Base-by-base conservation (phyloP, 1,140 invertebrate species). In the Drosophila saltans region DNA sequence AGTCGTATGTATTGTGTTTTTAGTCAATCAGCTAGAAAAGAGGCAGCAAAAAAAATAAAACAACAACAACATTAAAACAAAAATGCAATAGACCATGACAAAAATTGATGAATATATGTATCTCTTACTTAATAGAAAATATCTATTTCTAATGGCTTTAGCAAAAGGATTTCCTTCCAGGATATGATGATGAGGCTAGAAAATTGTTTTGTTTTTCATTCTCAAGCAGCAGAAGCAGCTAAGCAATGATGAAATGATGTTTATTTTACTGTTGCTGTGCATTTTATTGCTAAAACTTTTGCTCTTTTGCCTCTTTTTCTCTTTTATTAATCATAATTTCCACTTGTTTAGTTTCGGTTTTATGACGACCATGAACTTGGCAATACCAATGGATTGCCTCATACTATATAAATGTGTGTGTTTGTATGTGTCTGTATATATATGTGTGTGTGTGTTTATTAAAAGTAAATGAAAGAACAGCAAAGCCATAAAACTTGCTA, bases 241-340 rank as follows among this genome's bases (percentile, higher is more conserved):
- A 26, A 26, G 28, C 16, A 16, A 30, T 26, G 28, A 10, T 58
- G 28, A 11, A 62, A 30, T 43, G 63, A 65, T 74, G 62, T 26
- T 7, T 40, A 58, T 36, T 26, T 8, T 59, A 16, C 56, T 56
- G 39, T n/a, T 61, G 16, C 1, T 62, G 36, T 62, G 36, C 26
- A 26, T 62, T 45, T 62, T 43, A 62, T 62, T 39, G 21, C 26
- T 26, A 58, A n/a, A 48, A 57, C 21, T 71, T 62, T 39, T 48
- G 39, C 43, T 48, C 9, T 52, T 21, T 55, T 52, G 45, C 21
- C 45, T 21, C 11, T 30, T 63, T 69, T 59, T 24, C 69, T 60
- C 63, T 36, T 66, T 71, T 75, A 58, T 72, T 75, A 66, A 72
- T 75, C 59, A 43, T 59, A 67, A 62, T 71, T 59, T 58, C 21